Evolutionary conservation across 2,113 vertebrate species (phyloP), one percentile per base, ranked within the genome.

Genomic region (Sigmodon hispidus): DNA sequence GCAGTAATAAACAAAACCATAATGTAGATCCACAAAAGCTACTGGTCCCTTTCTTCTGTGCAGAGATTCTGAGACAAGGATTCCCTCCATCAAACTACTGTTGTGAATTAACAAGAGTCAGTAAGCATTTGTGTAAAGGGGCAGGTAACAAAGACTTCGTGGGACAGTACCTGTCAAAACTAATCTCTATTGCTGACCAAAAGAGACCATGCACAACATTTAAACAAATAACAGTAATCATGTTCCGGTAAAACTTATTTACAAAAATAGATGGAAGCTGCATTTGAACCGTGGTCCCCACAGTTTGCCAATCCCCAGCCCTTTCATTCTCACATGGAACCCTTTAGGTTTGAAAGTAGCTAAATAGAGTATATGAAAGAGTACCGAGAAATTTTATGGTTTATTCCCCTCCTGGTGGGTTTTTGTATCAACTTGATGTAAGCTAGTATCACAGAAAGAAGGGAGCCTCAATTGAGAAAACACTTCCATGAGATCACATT

Each of bases 101-200:
- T 26, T 21, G 24, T 87, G 55, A 31, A 69, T 45, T 48, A 94
- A 63, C 7, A 77, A 94, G 57, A 5, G 70, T 72, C 50, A 50
- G 70, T 43, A 94, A 69, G 45, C 40, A 81, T 94, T 81, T 89
- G 72, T 89, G 17, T 70, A 43, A 96, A 93, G 29, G 31, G 10
- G 21, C 11, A 65, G 17, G 10, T 77, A 65, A 19, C 80, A 91
- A 84, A 94, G 57, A 50, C 19, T 73, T 91, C 75, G 31, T 73
- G 34, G 31, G 72, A 45, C 1, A 40, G 57, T 59, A 57, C 87
- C n/a, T 69, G 29, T 96, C 43, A 76, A 34, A 94, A 67, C 15
- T 76, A 29, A 88, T 50, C 17, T 83, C 5, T 67, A 19, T 16
- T 81, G 9, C 65, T 93, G 24, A 96, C 22, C n/a, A 52, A 16